Conservation (phyloP, 1,140 invertebrate species). For the Geopemphigus sp. region DNA sequence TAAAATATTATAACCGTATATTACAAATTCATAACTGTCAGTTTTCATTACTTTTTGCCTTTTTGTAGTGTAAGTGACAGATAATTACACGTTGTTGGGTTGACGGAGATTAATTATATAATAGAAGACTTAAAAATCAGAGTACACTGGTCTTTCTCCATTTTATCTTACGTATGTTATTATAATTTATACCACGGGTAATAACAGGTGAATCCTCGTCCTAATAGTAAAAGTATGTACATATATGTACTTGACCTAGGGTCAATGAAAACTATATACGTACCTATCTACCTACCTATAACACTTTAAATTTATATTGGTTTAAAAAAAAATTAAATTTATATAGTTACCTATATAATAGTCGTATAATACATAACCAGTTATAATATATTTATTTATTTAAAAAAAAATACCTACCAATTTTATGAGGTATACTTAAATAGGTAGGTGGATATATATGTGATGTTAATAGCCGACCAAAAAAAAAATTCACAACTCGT, state of each 20-base stretch:
- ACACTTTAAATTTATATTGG: not conserved
- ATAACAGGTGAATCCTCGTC: constrained; percentile 5
- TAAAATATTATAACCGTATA: too few relatives aligned
- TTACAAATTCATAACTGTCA: constrained; percentile 12
- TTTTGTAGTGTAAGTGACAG: not conserved
- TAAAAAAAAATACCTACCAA: too few relatives aligned
- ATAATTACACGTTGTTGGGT: constrained; percentile 21
- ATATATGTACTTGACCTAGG: constrained; percentile 14
- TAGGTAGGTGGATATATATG: not conserved
- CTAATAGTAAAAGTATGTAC: constrained; percentile 4
- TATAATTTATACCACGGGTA: not conserved
- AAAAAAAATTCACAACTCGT: too few relatives aligned
- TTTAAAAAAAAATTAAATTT: not conserved
- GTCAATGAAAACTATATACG: constrained; percentile 26
- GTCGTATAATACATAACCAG: too few relatives aligned
- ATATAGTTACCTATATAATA: not conserved
- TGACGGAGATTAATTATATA: not conserved
- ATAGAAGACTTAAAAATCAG: not conserved
- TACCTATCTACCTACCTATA: not conserved
- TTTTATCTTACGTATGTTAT: not conserved
- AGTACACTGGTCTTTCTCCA: not conserved
- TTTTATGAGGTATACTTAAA: not conserved
- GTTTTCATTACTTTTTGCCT: constrained; percentile 1
- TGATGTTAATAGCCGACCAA: not conserved
- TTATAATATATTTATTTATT: too few relatives aligned